Conservation (phyloP, 30 jellyfish, hydroid and myxozoan genomes). For the Hydractinia echinata region DNA sequence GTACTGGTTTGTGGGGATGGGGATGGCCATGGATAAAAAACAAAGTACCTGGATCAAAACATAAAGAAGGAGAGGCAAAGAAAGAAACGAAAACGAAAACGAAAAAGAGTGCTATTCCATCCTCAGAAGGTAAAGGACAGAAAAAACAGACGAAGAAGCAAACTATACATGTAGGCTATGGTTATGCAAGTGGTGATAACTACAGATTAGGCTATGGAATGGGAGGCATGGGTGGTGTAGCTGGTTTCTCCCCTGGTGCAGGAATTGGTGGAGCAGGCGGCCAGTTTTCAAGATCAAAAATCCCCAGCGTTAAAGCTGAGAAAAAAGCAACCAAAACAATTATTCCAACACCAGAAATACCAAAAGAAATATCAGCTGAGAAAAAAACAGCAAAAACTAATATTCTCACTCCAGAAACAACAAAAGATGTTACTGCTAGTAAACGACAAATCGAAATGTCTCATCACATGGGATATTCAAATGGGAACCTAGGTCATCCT, state of each 20-base stretch:
- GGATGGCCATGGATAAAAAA: conserved; percentile 99
- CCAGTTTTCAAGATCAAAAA: conserved; percentile 23
- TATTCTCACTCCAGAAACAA: conserved; percentile 54
- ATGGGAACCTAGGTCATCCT: conserved; percentile 71
- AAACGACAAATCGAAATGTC: conserved; percentile 38
- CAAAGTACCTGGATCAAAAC: conserved; percentile 81
- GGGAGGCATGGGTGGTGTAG: conserved; percentile 99
- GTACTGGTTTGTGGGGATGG: conserved; percentile 96
- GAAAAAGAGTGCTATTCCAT: conserved; percentile 70
- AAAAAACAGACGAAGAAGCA: conserved; percentile 71
- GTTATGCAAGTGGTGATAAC: conserved; percentile 98
- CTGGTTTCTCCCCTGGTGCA: conserved; percentile 69
- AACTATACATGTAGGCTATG: conserved; percentile 98
- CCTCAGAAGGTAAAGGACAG: conserved; percentile 11
- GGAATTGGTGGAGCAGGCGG: conserved; percentile 6
- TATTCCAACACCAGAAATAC: conserved; percentile 54
- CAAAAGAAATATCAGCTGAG: conserved; percentile 32
- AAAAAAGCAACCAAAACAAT: conserved; percentile 26
- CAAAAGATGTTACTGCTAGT: conserved; percentile 43
- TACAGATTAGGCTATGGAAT: conserved; percentile 93
- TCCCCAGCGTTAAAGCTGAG: conserved; percentile 17
- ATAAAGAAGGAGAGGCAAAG: conserved; percentile 21
- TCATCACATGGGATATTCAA: neutral
- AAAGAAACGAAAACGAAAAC: conserved; percentile 45
- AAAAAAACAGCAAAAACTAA: conserved; percentile 24